A percentile compares a stretch with the other conserved stretches of the same genome.
These are phyloP conservation scores for Phylloscopus trochilus DNA, from an alignment of 2,113 vertebrate genomes.

Conservation along the genomic window DNA sequence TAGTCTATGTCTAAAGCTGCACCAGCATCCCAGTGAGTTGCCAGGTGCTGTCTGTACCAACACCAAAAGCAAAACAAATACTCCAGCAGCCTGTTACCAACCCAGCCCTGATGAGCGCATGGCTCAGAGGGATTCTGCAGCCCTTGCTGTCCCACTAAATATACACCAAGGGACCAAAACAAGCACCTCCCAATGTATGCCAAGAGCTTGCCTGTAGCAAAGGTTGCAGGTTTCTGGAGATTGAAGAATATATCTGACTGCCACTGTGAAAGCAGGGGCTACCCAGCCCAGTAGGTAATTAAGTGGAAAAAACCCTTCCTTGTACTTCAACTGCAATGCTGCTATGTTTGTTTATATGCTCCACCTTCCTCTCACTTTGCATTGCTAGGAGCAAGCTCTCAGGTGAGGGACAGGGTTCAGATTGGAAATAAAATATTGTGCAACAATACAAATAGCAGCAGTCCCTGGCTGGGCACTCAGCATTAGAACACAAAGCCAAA, in stretches of 20 bases:
- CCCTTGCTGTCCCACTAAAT: not conserved
- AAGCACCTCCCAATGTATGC: not conserved
- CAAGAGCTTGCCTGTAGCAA: not conserved
- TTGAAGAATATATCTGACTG: not conserved
- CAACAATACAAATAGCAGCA: not conserved
- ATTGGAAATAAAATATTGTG: not conserved
- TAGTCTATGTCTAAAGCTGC: not conserved
- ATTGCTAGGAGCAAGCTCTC: not conserved
- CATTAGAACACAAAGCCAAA: not conserved
- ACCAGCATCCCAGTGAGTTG: not conserved
- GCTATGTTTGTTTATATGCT: not conserved
- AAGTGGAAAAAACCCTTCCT: not conserved
- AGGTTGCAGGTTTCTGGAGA: not conserved
- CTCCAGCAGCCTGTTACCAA: not conserved
- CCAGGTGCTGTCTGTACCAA: not conserved
- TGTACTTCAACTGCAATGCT: not conserved
- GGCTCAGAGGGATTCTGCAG: not conserved
- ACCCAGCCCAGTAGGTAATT: not conserved
- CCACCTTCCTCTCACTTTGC: not conserved
- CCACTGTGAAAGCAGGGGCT: not conserved
- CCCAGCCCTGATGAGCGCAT: not conserved
- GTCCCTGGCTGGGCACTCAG: not conserved
- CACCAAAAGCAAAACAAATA: not conserved
- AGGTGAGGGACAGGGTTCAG: not conserved
- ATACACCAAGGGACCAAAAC: not conserved